Base-by-base conservation (phyloP, 2,888 invertebrate genomes). In the Ormyrus labotus region DNA sequence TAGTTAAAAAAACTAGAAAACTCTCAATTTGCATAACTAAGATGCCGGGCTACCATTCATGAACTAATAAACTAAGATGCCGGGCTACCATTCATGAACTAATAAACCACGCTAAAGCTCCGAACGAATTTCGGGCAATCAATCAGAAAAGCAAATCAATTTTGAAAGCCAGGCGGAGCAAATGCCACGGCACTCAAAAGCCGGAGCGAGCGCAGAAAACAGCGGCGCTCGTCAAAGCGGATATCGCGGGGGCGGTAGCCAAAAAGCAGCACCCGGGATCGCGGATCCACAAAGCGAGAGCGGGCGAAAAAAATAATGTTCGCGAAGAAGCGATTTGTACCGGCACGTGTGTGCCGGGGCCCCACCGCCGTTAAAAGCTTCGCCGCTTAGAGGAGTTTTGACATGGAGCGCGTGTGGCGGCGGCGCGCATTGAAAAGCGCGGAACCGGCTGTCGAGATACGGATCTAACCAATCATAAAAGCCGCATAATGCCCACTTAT, bases 401-500 rank as follows among this genome's bases (percentile, higher is more conserved):
- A 88, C 87, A 87, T 86, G 85, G 34, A n/a, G 73, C 63, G 77
- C 47, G 77, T 47, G 72, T 85, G 84, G 84, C 83, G 67, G 73
- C 84, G 85, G 84, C 83, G 83, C 85, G 51, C 55, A 68, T 89
- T 87, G 87, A 89, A 89, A 89, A 89, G 71, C 69, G 89, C 89
- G 89, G 90, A 90, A 89, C 90, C 89, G 89, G 89, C 90, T 90
- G 90, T 90, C 90, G 88, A 87, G 90, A 90, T 90, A 90, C 87
- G 88, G 86, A 90, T 90, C 90, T 90, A 90, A 89, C 90, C 90
- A 90, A 90, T 90, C 90, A 89, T 90, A 89, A 90, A 34, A 87
- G 87, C 90, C 89, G 88, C 88, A 89, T 89, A 80, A 80, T 80
- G 68, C 73, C 81, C 73, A 78, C 78, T 74, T 71, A 73, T 70